Evolutionary conservation across 2,888 invertebrate genomes (phyloP).

Genomic region (Oscheius myriophilus): DNA sequence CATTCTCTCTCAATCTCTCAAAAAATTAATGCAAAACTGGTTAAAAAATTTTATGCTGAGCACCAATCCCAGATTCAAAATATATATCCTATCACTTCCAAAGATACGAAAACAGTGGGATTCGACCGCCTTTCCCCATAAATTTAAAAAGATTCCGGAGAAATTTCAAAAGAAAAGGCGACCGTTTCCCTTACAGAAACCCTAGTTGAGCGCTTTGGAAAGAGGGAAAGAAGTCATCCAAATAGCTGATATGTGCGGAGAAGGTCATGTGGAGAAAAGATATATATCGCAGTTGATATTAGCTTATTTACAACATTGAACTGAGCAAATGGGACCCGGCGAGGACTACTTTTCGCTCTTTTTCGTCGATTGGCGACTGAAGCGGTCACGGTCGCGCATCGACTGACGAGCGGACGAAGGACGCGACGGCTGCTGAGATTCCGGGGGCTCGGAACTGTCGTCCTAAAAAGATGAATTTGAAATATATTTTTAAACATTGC

Average conservation of each 20-base stretch:
- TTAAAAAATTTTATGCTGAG: constrained; percentile 18
- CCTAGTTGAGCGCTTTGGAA: too few species aligned
- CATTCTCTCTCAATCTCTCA: too few species aligned
- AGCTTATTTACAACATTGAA: constrained; percentile 17
- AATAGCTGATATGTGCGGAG: constrained; percentile 17
- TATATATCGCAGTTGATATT: constrained; percentile 15
- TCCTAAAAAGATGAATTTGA: constrained; percentile 2
- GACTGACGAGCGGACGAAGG: constrained; percentile 54
- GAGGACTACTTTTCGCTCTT: constrained; percentile 15
- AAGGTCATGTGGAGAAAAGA: constrained; percentile 12
- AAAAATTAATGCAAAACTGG: too few species aligned
- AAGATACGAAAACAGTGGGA: background rate
- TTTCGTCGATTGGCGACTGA: constrained; percentile 55
- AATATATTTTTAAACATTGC: too few species aligned
- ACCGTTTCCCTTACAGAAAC: too few species aligned
- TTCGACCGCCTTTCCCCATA: background rate
- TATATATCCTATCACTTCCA: background rate
- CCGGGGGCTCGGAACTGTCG: constrained; percentile 37
- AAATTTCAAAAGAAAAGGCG: too few species aligned
- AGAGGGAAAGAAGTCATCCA: background rate
- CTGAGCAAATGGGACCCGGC: constrained; percentile 12
- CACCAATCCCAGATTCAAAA: constrained; percentile 12
- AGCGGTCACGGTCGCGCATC: constrained; percentile 47
- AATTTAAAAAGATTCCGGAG: background rate
- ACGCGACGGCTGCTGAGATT: constrained; percentile 34